phyloP scores from a whole-genome alignment of 2,797 vertebrate genomes.

The Capromys pilorides region DNA sequence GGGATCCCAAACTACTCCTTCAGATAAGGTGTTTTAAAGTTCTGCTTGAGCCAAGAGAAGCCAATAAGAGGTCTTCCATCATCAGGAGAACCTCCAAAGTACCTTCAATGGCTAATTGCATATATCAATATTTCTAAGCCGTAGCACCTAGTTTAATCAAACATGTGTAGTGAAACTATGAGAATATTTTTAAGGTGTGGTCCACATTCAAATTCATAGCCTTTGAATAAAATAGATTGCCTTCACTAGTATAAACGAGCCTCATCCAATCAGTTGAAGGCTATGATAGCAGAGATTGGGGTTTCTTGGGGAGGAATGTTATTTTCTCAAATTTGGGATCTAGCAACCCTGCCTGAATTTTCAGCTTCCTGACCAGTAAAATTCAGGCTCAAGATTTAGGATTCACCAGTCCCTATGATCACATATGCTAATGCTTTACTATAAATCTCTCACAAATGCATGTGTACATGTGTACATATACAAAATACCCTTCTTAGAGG shows the following conservation, averaged over 20 bases:
- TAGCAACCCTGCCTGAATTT: background rate
- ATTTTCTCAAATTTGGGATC: background rate
- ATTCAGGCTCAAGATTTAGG: constrained; percentile 3
- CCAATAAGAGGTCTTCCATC: background rate
- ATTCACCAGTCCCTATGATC: background rate
- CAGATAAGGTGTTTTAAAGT: background rate
- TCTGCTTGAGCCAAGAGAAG: background rate
- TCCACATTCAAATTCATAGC: constrained; percentile 26
- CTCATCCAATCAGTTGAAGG: background rate
- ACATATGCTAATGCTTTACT: constrained; percentile 1
- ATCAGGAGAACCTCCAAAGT: background rate
- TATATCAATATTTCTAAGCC: background rate
- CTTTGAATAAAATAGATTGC: background rate
- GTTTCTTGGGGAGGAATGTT: background rate
- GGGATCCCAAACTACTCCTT: background rate
- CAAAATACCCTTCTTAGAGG: background rate
- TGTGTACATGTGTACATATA: too few species aligned
- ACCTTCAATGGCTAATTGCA: background rate
- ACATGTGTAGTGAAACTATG: background rate
- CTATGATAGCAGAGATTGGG: background rate
- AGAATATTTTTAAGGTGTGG: background rate
- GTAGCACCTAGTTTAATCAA: background rate
- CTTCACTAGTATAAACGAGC: background rate
- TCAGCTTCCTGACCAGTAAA: background rate
- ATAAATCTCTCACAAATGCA: background rate